Evolutionary conservation across 1,140 invertebrate genomes (phyloP), one percentile per base, ranked within the genome.

Genomic region (Tetramorium simillimum): DNA sequence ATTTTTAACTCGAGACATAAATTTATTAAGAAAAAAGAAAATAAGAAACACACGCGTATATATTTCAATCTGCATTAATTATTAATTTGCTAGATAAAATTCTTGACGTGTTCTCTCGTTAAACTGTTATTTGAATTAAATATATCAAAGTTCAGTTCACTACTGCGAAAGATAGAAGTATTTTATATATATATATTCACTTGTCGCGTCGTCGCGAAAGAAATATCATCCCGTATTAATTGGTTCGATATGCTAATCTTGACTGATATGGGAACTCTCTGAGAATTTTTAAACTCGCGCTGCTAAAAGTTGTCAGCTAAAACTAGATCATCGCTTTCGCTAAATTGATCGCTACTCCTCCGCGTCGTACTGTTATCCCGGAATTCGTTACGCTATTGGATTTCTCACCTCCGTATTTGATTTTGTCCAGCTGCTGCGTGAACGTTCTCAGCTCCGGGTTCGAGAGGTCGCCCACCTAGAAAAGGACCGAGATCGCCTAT

Each of bases 341-440:
- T 46, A 40, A 82, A 60, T 82, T 58, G 24, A 60, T 58, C 40
- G 40, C 18, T n/a, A 40, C 24, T 58, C 6, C n/a, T 9, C 24
- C 65, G 16, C 33, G n/a, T 18, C 12, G 40, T 16, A 58, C 14
- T 40, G 53, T 40, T 12, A 69, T 49, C n/a, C 18, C 53, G 6
- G 43, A 75, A 75, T 84, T 60, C 21, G 43, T 78, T 46, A 88
- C n/a, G 70, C 77, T 86, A 89, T 75, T 53, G 67, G 12, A 33
- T 82, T 51, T 88, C 96, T 96, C 96, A 98, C 98, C 98, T 95
- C 97, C 97, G 93, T 97, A 98, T 93, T 97, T 97, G 89, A 99
- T 98, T 96, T 97, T 97, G 93, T 98, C 97, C 94, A 98, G 95
- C 95, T 98, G 97, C 94, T 98, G 97, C 75, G 98, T 98, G 92